Base-by-base conservation (phyloP, 2,888 invertebrate species). In the Mayetiola destructor region DNA sequence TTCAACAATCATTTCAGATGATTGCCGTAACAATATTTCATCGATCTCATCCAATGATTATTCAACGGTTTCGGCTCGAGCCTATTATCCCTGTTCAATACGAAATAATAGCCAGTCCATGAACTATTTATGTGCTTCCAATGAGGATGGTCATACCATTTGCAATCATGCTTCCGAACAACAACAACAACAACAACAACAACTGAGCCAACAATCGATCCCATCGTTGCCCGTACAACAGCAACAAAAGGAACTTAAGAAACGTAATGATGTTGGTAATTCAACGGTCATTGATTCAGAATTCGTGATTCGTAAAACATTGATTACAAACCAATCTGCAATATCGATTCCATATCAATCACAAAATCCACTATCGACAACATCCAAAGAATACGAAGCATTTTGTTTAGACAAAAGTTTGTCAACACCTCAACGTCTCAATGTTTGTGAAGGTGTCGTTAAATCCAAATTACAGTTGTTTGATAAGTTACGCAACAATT, bases 361-460 rank as follows among this genome's bases (percentile, higher is more conserved):
- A 21, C 32, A 18, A 14, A 54, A 21, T 35, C 27, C 48, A n/a
- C 30, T 40, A 60, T 58, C 54, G 60, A 20, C 63, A 52, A 62
- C 67, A 16, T 56, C 59, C 32, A 61, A 60, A 6, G 71, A 71
- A 58, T 69, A 69, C 58, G 69, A 69, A 58, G 65, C 68, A 2
- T 66, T 73, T 59, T 73, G 72, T 62, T 68, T 71, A 14, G 72
- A 73, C 59, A 72, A 71, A 59, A 70, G 70, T 58, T 27, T 27
- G 12, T 68, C 72, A 32, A 76, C 77, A 35, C 79, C 79, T 62
- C 82, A 80, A 64, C 74, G 87, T 52, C 77, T 88, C 62, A 81
- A 83, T 67, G 79, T 90, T 35, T 90, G 89, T 71, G 89, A 89
- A 67, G 90, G 90, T 61, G 89, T 89, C 56, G 90, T 90, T 59